These are phyloP conservation scores for Triops longicaudatus DNA, from an alignment of 1,140 invertebrate species.

Conservation along the genomic window DNA sequence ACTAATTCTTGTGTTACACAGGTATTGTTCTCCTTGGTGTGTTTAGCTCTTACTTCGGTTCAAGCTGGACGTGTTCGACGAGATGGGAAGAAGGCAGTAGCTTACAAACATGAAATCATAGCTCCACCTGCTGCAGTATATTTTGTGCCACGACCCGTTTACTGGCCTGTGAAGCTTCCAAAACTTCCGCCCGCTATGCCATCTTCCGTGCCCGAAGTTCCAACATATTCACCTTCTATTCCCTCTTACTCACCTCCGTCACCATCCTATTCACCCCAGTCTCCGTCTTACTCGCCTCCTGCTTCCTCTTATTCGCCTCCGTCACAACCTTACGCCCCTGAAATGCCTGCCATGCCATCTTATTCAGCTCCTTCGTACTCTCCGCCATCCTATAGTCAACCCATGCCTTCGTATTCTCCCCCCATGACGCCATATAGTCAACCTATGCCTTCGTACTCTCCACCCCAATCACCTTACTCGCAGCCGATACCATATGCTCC, in stretches of 20 bases:
- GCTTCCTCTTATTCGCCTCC: neutral
- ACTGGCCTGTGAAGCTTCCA: neutral
- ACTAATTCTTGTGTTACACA: neutral
- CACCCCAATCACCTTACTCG: neutral
- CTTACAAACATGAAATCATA: neutral
- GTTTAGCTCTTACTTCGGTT: neutral
- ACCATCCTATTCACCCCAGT: neutral
- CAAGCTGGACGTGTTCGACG: neutral
- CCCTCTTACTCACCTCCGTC: neutral
- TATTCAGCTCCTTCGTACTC: neutral
- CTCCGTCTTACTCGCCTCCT: neutral
- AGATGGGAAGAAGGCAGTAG: neutral
- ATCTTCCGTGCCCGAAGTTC: neutral
- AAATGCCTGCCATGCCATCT: neutral
- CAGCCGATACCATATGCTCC: neutral
- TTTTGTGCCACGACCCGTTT: neutral
- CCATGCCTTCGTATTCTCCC: neutral
- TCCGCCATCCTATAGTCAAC: neutral
- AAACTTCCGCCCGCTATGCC: neutral
- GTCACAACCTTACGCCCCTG: neutral
- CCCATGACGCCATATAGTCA: neutral
- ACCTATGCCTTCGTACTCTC: neutral
- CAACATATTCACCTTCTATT: neutral
- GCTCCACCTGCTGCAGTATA: neutral
- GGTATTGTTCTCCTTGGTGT: neutral